Conservation (phyloP, 2,797 vertebrate species). For the Meda fulgida region DNA sequence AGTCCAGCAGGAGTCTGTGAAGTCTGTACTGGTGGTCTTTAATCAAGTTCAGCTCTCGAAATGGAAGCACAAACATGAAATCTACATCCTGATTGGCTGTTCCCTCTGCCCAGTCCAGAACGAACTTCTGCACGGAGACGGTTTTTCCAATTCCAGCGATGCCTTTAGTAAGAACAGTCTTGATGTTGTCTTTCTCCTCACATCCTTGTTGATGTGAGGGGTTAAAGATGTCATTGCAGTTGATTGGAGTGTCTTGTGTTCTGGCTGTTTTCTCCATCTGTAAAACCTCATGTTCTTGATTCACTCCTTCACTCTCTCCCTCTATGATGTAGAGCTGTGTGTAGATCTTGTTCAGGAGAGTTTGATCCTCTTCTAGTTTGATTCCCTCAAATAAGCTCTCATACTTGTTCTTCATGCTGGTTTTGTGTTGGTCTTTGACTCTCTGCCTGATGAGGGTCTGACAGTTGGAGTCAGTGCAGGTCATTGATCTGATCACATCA, state of each 20-base stretch:
- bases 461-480: neutral
- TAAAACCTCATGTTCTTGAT: conserved; percentile 1
- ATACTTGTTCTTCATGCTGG: neutral
- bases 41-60: neutral
- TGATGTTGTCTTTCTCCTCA: neutral
- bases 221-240: conserved; percentile 6
- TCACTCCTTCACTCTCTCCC: neutral
- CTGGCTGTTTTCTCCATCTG: neutral
- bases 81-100: neutral
- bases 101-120: neutral
- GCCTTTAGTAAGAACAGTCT: conserved; percentile 6
- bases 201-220: neutral
- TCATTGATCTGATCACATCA: neutral
- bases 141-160: neutral
- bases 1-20: neutral
- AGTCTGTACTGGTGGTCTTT: neutral
- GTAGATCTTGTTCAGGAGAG: neutral
- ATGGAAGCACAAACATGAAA: neutral
- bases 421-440: neutral
- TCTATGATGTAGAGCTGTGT: conserved; percentile 1
- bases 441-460: neutral
- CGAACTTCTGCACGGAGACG: neutral
- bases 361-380: neutral
- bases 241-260: neutral
- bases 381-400: neutral